phyloP scores from a whole-genome alignment of 2,113 vertebrate genomes.

The Suricata suricatta region DNA sequence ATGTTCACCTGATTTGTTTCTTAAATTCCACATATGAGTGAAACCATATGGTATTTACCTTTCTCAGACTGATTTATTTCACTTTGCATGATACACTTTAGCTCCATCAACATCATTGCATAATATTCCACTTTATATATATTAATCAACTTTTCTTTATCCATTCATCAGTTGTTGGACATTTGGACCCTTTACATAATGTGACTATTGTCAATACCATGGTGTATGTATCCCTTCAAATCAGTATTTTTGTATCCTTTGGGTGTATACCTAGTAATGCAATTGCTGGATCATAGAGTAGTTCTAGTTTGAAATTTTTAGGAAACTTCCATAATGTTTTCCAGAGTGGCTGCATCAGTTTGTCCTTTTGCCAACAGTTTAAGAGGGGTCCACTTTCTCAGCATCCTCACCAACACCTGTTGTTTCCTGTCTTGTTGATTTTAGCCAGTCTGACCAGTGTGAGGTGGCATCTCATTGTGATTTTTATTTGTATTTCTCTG shows the following conservation, averaged over 20 bases:
- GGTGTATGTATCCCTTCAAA: background rate
- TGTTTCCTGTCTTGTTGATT: background rate
- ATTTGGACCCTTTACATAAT: background rate
- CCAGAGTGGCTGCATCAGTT: background rate
- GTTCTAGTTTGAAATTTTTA: background rate
- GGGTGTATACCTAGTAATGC: background rate
- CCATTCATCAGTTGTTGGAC: background rate
- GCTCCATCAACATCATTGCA: background rate
- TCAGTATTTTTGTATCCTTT: background rate
- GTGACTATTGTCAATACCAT: background rate
- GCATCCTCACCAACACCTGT: background rate
- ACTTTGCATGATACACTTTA: background rate
- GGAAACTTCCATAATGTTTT: background rate
- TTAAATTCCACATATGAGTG: background rate
- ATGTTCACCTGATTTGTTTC: background rate
- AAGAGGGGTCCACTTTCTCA: background rate
- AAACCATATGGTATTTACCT: background rate
- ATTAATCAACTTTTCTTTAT: background rate
- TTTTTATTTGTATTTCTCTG: background rate
- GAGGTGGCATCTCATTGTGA: background rate
- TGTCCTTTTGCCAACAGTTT: background rate
- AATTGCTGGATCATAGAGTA: background rate
- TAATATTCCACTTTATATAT: background rate
- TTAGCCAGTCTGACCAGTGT: background rate
- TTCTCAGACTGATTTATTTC: background rate